Evolutionary conservation across 2,888 invertebrate species (phyloP).

Genomic region (Hecatera dysodea): DNA sequence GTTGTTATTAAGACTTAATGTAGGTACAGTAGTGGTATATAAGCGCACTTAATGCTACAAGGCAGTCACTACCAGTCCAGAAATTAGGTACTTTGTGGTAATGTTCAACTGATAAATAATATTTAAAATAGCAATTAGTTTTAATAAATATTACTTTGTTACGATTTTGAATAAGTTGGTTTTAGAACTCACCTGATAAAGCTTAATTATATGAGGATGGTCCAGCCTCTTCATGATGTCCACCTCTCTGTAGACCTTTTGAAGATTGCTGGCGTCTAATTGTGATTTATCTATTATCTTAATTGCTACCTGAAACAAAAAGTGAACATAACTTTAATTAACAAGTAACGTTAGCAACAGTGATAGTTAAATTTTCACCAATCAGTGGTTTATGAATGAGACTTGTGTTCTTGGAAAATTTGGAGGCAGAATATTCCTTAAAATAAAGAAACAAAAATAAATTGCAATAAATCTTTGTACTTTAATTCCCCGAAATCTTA

Average conservation of each 20-base stretch:
- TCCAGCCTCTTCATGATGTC: slow-evolving; percentile 99
- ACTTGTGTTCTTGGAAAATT: slow-evolving; percentile 6
- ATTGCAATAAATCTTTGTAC: slow-evolving; percentile 6
- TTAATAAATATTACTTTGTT: slow-evolving; percentile 10
- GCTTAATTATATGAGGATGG: slow-evolving; percentile 99
- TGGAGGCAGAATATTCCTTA: background rate
- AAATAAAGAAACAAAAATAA: slow-evolving; percentile 8
- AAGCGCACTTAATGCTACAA: too few species aligned
- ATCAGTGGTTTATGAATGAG: background rate
- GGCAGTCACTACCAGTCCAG: too few species aligned
- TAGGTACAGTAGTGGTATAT: too few species aligned
- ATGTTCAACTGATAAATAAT: too few species aligned
- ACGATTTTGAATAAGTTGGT: background rate
- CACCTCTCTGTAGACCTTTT: slow-evolving; percentile 99
- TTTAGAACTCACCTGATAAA: slow-evolving; percentile 94
- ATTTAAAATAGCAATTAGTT: too few species aligned
- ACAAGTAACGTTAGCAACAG: slow-evolving; percentile 18
- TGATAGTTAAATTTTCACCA: slow-evolving; percentile 24
- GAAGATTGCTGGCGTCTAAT: slow-evolving; percentile 96
- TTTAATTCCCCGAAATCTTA: slow-evolving; percentile 8
- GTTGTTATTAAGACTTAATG: too few species aligned
- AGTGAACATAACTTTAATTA: slow-evolving; percentile 36
- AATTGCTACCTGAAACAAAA: slow-evolving; percentile 96
- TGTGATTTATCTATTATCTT: slow-evolving; percentile 99
- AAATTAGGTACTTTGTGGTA: too few species aligned